Base-by-base conservation (phyloP, 1,140 invertebrate species). In the Caenorhabditis inopinata region DNA sequence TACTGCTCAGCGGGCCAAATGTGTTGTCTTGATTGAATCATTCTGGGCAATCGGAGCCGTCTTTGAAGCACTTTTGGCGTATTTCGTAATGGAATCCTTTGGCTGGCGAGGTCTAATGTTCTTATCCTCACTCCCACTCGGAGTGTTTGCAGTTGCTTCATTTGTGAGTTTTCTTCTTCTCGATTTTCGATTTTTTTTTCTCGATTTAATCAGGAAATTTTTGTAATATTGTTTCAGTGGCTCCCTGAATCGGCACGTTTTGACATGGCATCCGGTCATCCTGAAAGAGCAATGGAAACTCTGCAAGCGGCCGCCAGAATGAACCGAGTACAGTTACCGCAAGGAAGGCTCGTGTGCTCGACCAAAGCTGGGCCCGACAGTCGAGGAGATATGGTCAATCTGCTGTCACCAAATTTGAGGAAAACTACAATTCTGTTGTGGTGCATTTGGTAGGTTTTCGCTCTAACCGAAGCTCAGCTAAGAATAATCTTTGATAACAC, bases 21-120 rank as follows among this genome's bases (percentile, higher is more conserved):
- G 95, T 92, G 94, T 97, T 42, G 94, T 97, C 51, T 90, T 97
- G 82, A 91, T 97, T 78, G 95, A 97, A 94, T 94, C 95, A 91
- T 97, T 97, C 89, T 97, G 95, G 95, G 95, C 95, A 1, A 91
- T 97, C 48, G 95, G 95, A 51, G 94, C 95, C 11, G 85, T 83
- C 32, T 88, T 87, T 42, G 86, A 87, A 53, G 94, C 96, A 23
- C 91, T 95, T 23, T 89, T 97, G 76, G 95, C 96, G 23, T 90
- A 97, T 68, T 91, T 94, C 27, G 92, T 97, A 32, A 97, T 97
- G 93, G 95, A 95, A 6, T 93, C 93, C 9, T 91, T 95, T 79
- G 95, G 95, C 29, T 96, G 96, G 92, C 91, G 94, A 87, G 96
- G 94, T 92, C 91, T 97, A 16, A 91, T 97, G 25, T 93, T 92